Base-by-base conservation (phyloP, 2,797 vertebrate genomes). In the Nothura maculosa region DNA sequence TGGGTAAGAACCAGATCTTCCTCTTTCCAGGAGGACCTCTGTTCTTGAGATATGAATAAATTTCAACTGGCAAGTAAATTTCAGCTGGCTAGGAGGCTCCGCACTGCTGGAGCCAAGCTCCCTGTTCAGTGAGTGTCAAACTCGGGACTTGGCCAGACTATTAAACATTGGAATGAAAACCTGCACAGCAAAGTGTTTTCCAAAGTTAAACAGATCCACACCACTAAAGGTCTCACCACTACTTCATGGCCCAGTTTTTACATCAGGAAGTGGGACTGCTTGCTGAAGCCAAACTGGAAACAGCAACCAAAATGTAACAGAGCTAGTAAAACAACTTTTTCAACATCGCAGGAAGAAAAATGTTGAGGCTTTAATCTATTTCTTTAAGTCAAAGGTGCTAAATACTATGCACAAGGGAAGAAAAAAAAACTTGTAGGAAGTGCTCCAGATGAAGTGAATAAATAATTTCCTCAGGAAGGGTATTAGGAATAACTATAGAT, bases 91-190 rank as follows among this genome's bases (percentile, higher is more conserved):
- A 81, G 40, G 18, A 60, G 22, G 78, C 47, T 78, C 45, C 81
- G 81, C 72, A 69, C 25, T 79, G 27, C 54, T 62, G 58, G 72
- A 94, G 91, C 83, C 75, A 92, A 91, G 19, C 10, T 91, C 36
- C 91, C 76, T 92, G 61, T 62, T 95, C 82, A 68, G 21, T 14
- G 25, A 82, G 12, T 73, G 64, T 76, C 87, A 78, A 75, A 91
- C 40, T 62, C 25, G 40, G 32, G 69, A 48, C 18, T 85, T 92
- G 68, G 89, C 74, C 52, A 54, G 27, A 54, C 52, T 90, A 42
- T 76, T 89, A 54, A 87, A 73, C 61, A 32, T 7, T 79, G 77
- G 67, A 91, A 90, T 70, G 50, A 83, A 94, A 90, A 87, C 32
- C 69, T 75, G 66, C 48, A 89, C 70, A 87, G 45, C 57, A 81